A percentile compares a stretch with the other conserved stretches of the same genome.
These are phyloP conservation scores for Sebastes hubbsi DNA, from an alignment of 2,797 vertebrate genomes.

Conservation along the genomic window DNA sequence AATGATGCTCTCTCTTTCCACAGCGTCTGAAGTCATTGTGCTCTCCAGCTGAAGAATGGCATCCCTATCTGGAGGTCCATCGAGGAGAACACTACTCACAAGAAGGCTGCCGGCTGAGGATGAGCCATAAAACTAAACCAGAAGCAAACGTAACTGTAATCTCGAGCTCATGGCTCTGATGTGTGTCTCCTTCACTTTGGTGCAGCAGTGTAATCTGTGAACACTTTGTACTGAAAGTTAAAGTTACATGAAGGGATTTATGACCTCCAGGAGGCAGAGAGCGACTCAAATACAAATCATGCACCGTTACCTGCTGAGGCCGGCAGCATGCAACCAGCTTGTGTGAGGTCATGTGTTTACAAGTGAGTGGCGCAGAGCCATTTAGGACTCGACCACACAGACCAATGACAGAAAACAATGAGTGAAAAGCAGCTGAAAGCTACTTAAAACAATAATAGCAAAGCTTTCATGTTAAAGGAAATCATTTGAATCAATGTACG, in stretches of 20 bases:
- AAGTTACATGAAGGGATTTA: neutral
- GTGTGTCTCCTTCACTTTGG: neutral
- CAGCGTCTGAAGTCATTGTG: slow-evolving; percentile 87
- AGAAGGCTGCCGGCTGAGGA: neutral
- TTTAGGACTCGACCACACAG: neutral
- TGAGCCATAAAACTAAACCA: neutral
- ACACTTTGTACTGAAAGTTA: neutral
- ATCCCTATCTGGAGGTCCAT: slow-evolving; percentile 87
- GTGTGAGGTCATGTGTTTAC: neutral
- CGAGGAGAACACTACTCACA: slow-evolving; percentile 85
- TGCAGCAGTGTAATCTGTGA: neutral
- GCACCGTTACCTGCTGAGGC: neutral
- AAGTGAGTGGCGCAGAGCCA: neutral
- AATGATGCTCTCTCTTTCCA: neutral
- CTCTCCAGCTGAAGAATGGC: slow-evolving; percentile 87
- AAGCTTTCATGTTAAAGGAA: neutral
- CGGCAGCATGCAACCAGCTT: neutral
- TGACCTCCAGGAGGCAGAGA: neutral
- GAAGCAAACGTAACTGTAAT: slow-evolving; percentile 40
- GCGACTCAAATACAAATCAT: neutral
- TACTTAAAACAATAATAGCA: neutral
- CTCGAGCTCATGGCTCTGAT: slow-evolving; percentile 56
- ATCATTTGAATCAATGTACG: neutral
- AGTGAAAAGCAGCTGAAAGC: neutral
- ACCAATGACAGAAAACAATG: neutral